Evolutionary conservation across 2,888 invertebrate species (phyloP).

Genomic region (Agrotis ipsilon): DNA sequence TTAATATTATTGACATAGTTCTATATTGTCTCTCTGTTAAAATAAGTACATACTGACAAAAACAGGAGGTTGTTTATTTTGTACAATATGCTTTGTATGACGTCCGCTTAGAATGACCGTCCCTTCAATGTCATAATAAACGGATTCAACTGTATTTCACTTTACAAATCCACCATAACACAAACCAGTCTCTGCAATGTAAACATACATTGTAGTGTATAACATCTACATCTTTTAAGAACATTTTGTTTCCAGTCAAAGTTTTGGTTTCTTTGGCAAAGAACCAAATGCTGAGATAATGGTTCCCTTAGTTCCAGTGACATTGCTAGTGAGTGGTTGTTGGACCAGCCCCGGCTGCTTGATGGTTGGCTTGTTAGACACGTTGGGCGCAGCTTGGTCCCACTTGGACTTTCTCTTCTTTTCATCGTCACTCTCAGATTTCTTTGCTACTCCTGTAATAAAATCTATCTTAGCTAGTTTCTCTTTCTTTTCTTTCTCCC

Average conservation of each 20-base stretch:
- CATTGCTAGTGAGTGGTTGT: constrained; percentile 94
- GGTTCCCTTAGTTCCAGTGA: constrained; percentile 97
- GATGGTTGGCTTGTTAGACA: constrained; percentile 90
- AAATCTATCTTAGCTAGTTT: constrained; percentile 96
- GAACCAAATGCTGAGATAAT: constrained; percentile 98
- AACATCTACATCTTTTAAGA: not conserved
- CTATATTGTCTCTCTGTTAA: too few species aligned
- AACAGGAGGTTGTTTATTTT: too few species aligned
- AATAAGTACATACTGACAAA: too few species aligned
- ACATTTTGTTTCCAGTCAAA: constrained; percentile 74
- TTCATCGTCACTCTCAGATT: constrained; percentile 93
- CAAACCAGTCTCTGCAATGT: constrained; percentile 19
- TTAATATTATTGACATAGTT: too few species aligned
- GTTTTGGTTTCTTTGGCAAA: constrained; percentile 95
- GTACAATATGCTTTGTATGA: too few species aligned
- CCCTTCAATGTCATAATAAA: too few species aligned
- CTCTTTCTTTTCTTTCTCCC: constrained; percentile 97
- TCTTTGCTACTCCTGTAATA: constrained; percentile 94
- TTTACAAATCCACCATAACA: constrained; percentile 1
- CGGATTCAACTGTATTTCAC: too few species aligned
- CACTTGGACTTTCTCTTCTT: constrained; percentile 97
- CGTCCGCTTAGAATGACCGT: too few species aligned
- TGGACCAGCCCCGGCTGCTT: constrained; percentile 94
- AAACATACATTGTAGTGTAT: not conserved
- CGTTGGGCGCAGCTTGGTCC: constrained; percentile 95